These are phyloP conservation scores for Cyrtorhinus lividipennis DNA, from an alignment of 1,140 invertebrate genomes.

Conservation along the genomic window DNA sequence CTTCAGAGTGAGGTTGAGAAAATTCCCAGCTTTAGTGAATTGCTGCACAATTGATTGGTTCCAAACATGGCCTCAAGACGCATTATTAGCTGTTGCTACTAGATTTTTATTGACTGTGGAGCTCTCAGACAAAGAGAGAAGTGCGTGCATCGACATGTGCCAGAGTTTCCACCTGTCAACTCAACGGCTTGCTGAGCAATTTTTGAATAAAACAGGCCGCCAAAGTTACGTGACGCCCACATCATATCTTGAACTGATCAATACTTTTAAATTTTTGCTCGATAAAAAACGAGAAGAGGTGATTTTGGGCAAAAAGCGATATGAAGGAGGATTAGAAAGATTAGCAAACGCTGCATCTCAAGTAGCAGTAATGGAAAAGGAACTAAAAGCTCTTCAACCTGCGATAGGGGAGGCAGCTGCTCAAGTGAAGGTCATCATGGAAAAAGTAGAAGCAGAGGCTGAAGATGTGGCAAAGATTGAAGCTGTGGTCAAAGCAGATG, in stretches of 20 bases:
- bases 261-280: slow-evolving; percentile 75
- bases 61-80: slow-evolving; percentile 90
- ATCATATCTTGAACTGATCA: slow-evolving; percentile 84
- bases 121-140: slow-evolving; percentile 50
- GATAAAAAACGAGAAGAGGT: slow-evolving; percentile 51
- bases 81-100: slow-evolving; percentile 75
- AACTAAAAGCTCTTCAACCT: slow-evolving; percentile 72
- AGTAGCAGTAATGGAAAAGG: slow-evolving; percentile 72
- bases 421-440: slow-evolving; percentile 65
- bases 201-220: slow-evolving; percentile 50
- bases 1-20: slow-evolving; percentile 73
- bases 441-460: slow-evolving; percentile 66
- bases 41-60: slow-evolving; percentile 98
- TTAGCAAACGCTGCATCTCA: slow-evolving; percentile 67
- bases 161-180: slow-evolving; percentile 82
- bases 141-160: slow-evolving; percentile 70
- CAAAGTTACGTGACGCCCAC: slow-evolving; percentile 88
- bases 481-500: slow-evolving; percentile 46
- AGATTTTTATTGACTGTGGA: slow-evolving; percentile 78
- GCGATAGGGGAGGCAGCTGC: slow-evolving; percentile 69
- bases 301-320: slow-evolving; percentile 48
- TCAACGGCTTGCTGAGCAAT: slow-evolving; percentile 56
- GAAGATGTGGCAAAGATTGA: slow-evolving; percentile 57
- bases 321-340: slow-evolving; percentile 75
- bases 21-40: slow-evolving; percentile 89